Evolutionary conservation across 2,888 invertebrate genomes (phyloP).

Genomic region (Malthinus seriepunctatus): DNA sequence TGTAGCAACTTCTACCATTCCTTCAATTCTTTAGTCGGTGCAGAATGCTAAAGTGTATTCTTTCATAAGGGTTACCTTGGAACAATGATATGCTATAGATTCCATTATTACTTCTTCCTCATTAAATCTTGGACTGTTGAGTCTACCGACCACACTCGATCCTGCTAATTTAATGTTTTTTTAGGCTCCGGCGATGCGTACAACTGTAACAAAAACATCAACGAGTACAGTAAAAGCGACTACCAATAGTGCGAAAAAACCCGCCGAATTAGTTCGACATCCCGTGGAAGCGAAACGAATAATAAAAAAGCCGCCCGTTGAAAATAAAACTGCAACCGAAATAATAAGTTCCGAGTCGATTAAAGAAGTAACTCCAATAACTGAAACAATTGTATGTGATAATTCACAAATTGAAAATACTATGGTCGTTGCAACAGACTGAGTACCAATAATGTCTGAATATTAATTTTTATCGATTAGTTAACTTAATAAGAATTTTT

Average conservation of each 20-base stretch:
- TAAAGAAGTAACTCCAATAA: constrained; percentile 52
- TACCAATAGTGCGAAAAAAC: constrained; percentile 25
- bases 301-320: constrained; percentile 31
- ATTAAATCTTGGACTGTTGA: too few species aligned
- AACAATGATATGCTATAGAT: too few species aligned
- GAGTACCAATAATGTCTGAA: constrained; percentile 32
- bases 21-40: too few species aligned
- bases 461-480: too few species aligned
- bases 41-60: too few species aligned
- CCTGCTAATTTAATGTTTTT: constrained; percentile 13
- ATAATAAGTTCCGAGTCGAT: constrained; percentile 39
- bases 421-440: constrained; percentile 44
- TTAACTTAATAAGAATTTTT: constrained; percentile 25
- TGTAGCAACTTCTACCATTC: too few species aligned
- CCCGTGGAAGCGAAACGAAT: constrained; percentile 24
- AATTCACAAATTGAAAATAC: constrained; percentile 43
- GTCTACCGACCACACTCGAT: too few species aligned
- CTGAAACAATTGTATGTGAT: constrained; percentile 47
- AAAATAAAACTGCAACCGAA: constrained; percentile 30
- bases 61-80: too few species aligned
- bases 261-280: constrained; percentile 21
- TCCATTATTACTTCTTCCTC: too few species aligned
- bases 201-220: constrained; percentile 44
- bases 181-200: constrained; percentile 33
- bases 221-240: constrained; percentile 35